These are phyloP conservation scores for Leucozona laternaria DNA, from an alignment of 2,888 invertebrate genomes.

Conservation along the genomic window DNA sequence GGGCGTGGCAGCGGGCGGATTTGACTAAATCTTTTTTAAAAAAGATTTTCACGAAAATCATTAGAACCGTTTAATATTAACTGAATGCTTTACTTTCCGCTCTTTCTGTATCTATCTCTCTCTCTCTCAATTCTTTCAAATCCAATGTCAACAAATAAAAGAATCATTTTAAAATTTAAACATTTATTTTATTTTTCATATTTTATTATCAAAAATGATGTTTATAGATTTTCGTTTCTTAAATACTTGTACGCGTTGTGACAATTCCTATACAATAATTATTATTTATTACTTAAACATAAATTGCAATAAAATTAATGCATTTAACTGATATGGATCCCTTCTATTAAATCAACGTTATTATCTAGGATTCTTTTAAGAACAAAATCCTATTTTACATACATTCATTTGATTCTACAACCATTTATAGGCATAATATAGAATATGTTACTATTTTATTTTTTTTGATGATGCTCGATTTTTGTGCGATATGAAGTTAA, in stretches of 20 bases:
- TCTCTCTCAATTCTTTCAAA: background rate
- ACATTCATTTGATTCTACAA: constrained; percentile 24
- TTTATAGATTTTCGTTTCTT: constrained; percentile 28
- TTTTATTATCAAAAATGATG: constrained; percentile 67
- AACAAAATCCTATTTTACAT: constrained; percentile 20
- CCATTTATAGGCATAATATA: background rate
- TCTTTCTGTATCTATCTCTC: no score
- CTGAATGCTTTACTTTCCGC: no score
- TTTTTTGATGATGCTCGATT: constrained; percentile 52
- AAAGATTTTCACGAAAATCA: no score
- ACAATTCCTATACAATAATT: constrained; percentile 53
- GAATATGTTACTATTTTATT: constrained; percentile 10
- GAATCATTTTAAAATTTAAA: constrained; percentile 37
- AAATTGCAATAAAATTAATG: constrained; percentile 17
- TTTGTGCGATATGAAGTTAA: constrained; percentile 68
- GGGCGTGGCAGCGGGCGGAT: no score
- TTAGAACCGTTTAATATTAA: no score
- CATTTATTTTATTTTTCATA: constrained; percentile 55
- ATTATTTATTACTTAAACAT: background rate
- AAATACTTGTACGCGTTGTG: constrained; percentile 64
- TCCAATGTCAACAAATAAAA: background rate
- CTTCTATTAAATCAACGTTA: constrained; percentile 54
- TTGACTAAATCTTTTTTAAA: no score
- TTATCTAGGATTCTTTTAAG: background rate
- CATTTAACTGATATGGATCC: constrained; percentile 61